A percentile compares a stretch with the other conserved stretches of the same genome.
phyloP scores from a whole-genome alignment of 2,888 invertebrate genomes.

The Pseudococcus longispinus region DNA sequence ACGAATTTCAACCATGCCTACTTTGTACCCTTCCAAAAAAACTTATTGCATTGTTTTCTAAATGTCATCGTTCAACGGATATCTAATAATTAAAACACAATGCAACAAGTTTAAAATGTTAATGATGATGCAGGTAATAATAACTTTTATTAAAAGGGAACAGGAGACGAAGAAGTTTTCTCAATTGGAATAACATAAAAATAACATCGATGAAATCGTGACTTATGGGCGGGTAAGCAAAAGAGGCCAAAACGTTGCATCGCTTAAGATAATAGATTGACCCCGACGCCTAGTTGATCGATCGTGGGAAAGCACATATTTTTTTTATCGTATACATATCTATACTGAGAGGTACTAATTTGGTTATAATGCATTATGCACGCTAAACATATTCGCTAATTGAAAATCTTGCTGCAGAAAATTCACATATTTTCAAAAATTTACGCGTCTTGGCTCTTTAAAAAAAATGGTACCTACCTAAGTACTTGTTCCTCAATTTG shows the following conservation, averaged over 20 bases:
- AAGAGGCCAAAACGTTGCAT: slow-evolving; percentile 41
- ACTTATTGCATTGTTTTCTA: background rate
- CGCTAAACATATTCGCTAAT: slow-evolving; percentile 5
- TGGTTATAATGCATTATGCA: background rate
- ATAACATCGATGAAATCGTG: slow-evolving; percentile 47
- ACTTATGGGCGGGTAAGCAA: slow-evolving; percentile 48
- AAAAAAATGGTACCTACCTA: background rate
- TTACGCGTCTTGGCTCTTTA: too few species aligned
- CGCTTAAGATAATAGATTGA: slow-evolving; percentile 36
- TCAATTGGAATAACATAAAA: slow-evolving; percentile 29
- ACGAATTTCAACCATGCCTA: too few species aligned
- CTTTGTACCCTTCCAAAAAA: too few species aligned
- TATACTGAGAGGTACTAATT: background rate
- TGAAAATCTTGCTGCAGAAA: background rate
- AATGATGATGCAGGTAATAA: background rate
- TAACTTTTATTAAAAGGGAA: slow-evolving; percentile 2
- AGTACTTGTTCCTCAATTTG: too few species aligned
- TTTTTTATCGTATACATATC: slow-evolving; percentile 20
- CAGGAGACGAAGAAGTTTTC: background rate
- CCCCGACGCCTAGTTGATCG: slow-evolving; percentile 37
- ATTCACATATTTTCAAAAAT: background rate
- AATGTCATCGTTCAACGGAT: background rate
- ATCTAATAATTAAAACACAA: background rate
- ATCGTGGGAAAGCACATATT: slow-evolving; percentile 42
- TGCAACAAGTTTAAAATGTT: background rate